phyloP scores from a whole-genome alignment of 1,140 invertebrate genomes.

The Diorhabda carinulata region DNA sequence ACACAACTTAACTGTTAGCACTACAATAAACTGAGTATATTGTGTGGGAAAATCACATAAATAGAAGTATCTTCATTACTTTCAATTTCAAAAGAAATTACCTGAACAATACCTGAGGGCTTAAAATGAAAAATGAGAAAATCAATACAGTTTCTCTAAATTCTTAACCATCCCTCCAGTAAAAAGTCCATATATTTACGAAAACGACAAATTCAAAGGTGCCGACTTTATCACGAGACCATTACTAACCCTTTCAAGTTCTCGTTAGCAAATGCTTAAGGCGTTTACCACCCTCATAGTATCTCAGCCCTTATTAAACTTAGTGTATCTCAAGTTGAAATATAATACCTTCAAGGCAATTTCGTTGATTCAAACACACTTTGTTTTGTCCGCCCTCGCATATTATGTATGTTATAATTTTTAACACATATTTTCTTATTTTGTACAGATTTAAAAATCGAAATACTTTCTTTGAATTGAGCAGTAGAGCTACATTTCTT shows the following conservation, averaged over 20 bases:
- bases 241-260: constrained; percentile 1
- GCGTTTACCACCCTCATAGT: not conserved
- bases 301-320: constrained; percentile 1
- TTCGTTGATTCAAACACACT: constrained; percentile 1
- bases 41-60: too few relatives aligned
- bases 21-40: too few relatives aligned
- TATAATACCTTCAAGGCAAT: not conserved
- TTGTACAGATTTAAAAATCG: too few relatives aligned
- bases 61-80: not conserved
- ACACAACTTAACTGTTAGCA: too few relatives aligned
- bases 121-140: not conserved
- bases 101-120: not conserved
- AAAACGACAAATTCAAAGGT: not conserved
- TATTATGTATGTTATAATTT: not conserved
- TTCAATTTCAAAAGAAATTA: not conserved
- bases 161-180: not conserved
- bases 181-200: not conserved
- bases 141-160: not conserved
- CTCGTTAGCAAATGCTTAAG: not conserved
- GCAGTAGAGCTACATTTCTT: too few relatives aligned
- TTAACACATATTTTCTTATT: too few relatives aligned
- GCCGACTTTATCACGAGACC: not conserved
- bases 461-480: too few relatives aligned
- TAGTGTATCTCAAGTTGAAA: not conserved
- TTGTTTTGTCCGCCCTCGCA: not conserved